Evolutionary conservation across 92 coral and sea anemone species (phyloP), one percentile per base, ranked within the genome.

Genomic region (Ricordea florida): DNA sequence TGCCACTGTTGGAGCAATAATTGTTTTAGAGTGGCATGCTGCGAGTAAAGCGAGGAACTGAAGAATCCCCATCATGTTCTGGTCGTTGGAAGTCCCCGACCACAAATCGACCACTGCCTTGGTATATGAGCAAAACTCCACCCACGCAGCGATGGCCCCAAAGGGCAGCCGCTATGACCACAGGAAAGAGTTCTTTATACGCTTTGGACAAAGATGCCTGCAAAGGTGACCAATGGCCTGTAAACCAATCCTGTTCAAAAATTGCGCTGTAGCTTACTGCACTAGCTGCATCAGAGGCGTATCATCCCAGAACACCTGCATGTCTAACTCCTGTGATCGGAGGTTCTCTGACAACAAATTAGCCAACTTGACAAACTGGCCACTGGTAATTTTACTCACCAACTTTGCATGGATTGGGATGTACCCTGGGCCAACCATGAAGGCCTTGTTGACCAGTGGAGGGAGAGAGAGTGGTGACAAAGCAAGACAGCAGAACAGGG

Each of bases 121-220:
- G 24, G 5, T 64, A 32, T 64, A 34, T n/a, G 59, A 67, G 24
- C 40, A 36, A 49, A 68, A 68, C 46, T 15, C 47, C 33, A 48
- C 62, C 2, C 59, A 13, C 28, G 27, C 76, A 36, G 32, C 26
- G 5, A 44, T 7, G 40, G 30, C 18, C 76, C 76, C 76, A 52
- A n/a, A 52, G 22, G 27, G 0, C 10, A 2, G 76, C 46, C 21
- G 48, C 50, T 23, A 52, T 20, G 2, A 29, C 31, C 46, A 70
- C 53, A 0, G 78, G 64, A 25, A 50, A 70, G 8, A 70, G 62
- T 22, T 70, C 66, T 37, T 70, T 70, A 37, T 70, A 70, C 1
- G 78, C 53, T 10, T 34, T 70, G 47, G 40, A 27, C 65, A 53
- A 15, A 7, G 78, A 23, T 28, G 29, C n/a, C 37, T n/a, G 25